Evolutionary conservation across 2,888 invertebrate species (phyloP).

Genomic region (Pollenia angustigena): DNA sequence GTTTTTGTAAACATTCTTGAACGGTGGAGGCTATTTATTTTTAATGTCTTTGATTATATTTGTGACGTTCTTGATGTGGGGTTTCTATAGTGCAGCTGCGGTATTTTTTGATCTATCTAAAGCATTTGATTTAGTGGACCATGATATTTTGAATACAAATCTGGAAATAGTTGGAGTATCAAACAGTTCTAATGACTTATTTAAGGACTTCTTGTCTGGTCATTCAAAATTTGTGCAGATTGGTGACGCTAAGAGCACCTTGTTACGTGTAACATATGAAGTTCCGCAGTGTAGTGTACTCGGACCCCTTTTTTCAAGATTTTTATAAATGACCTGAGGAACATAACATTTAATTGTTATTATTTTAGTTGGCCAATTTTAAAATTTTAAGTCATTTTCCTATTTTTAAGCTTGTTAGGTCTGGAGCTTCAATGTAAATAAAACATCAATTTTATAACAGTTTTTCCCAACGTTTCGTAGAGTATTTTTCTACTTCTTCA

Average conservation of each 20-base stretch:
- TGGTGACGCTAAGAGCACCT: background rate
- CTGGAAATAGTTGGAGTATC: background rate
- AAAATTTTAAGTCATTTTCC: too few species aligned
- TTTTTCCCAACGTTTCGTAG: too few species aligned
- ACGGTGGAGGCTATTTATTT: background rate
- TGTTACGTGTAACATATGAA: background rate
- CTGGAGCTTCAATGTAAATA: too few species aligned
- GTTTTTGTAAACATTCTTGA: background rate
- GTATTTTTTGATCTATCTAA: background rate
- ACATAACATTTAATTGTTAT: too few species aligned
- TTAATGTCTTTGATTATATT: conserved; percentile 2
- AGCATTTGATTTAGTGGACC: conserved; percentile 6
- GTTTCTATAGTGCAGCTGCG: too few species aligned
- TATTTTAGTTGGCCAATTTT: too few species aligned
- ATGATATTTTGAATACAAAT: background rate
- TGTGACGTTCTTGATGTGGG: background rate
- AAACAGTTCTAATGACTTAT: background rate
- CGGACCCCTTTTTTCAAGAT: conserved; percentile 4
- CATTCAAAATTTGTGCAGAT: background rate
- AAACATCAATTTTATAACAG: too few species aligned
- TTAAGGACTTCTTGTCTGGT: background rate
- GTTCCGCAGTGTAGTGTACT: background rate
- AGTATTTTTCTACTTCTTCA: too few species aligned
- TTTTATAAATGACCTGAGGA: background rate
- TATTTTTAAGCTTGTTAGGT: too few species aligned